These are phyloP conservation scores for Coregonus ussuriensis DNA, from an alignment of 2,797 vertebrate genomes.

Conservation along the genomic window DNA sequence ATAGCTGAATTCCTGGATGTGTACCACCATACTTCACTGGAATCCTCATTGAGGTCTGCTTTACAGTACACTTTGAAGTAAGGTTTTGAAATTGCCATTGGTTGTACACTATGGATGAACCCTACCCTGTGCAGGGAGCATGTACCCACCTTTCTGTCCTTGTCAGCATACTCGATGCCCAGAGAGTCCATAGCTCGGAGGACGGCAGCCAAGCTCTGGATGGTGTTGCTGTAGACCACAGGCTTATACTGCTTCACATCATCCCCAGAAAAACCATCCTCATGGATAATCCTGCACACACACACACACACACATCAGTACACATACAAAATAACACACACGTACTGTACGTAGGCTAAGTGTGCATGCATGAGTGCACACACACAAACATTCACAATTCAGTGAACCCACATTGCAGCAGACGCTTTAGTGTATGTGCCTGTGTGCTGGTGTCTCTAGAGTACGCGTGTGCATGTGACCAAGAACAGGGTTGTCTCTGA, in stretches of 20 bases:
- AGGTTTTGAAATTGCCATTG: background rate
- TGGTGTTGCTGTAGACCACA: constrained; percentile 98
- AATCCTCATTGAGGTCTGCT: background rate
- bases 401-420: constrained; percentile 1
- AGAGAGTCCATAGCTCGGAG: constrained; percentile 95
- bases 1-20: background rate
- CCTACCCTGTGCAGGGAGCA: background rate
- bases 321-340: constrained; percentile 19
- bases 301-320: constrained; percentile 57
- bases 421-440: constrained; percentile 7
- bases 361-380: constrained; percentile 36
- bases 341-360: background rate
- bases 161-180: constrained; percentile 92
- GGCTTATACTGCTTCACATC: constrained; percentile 97
- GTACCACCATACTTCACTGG: background rate
- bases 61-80: background rate
- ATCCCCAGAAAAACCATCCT: constrained; percentile 97
- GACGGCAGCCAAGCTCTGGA: constrained; percentile 95
- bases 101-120: background rate
- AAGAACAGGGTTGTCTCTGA: background rate
- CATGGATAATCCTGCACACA: constrained; percentile 92
- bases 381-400: constrained; percentile 26
- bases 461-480: background rate
- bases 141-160: constrained; percentile 88
- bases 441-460: background rate